phyloP scores from a whole-genome alignment of 2,888 invertebrate species.

The Eurois occulta region DNA sequence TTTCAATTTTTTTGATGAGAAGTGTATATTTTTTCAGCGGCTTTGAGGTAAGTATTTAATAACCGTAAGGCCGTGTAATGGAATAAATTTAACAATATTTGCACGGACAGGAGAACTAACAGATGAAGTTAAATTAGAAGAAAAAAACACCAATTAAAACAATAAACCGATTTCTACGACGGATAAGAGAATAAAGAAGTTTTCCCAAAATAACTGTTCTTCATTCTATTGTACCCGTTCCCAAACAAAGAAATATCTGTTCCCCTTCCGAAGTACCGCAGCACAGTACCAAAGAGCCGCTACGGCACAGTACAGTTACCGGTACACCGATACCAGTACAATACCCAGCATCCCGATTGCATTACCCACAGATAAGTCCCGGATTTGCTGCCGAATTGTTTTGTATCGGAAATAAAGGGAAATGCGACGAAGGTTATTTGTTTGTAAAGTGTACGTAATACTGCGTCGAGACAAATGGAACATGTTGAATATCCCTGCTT shows the following conservation, averaged over 20 bases:
- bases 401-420: constrained; percentile 58
- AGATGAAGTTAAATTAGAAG: neutral
- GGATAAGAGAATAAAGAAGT: neutral
- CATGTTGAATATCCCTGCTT: constrained; percentile 8
- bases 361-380: constrained; percentile 55
- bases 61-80: neutral
- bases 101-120: neutral
- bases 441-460: constrained; percentile 47
- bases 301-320: constrained; percentile 18
- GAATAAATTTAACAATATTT: neutral
- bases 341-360: constrained; percentile 41
- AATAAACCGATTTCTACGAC: neutral
- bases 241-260: neutral
- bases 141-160: neutral
- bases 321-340: constrained; percentile 11
- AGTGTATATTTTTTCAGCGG: neutral
- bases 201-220: neutral
- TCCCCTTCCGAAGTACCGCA: no score
- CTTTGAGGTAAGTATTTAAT: neutral
- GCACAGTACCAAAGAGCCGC: neutral
- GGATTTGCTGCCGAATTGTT: constrained; percentile 57
- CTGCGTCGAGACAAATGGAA: constrained; percentile 11
- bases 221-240: neutral
- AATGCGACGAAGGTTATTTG: constrained; percentile 47
- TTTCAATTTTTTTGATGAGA: no score